Percentiles rank a stretch among this genome's conserved stretches.
phyloP scores from a whole-genome alignment of 2,888 invertebrate genomes.

The Pristionchus entomophagus region DNA sequence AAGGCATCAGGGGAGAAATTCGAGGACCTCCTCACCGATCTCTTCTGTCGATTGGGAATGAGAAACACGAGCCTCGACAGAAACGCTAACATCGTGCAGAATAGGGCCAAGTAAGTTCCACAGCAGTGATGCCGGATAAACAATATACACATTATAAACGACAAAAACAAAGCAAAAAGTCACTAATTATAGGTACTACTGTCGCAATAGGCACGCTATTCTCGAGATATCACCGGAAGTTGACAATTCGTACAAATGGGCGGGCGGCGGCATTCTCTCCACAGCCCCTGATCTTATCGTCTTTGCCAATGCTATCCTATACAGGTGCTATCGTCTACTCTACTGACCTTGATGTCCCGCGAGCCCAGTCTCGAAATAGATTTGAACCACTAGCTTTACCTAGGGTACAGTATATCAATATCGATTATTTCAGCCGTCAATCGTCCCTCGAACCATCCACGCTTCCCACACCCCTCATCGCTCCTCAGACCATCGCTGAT shows the following conservation, averaged over 20 bases:
- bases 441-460: not conserved
- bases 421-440: slow-evolving; percentile 11
- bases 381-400: too few species aligned
- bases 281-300: slow-evolving; percentile 79
- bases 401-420: too few species aligned
- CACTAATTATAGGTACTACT: slow-evolving; percentile 61
- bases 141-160: too few species aligned
- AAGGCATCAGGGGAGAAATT: slow-evolving; percentile 75
- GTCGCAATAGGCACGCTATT: slow-evolving; percentile 55
- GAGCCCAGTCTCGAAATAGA: too few species aligned
- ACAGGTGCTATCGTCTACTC: too few species aligned
- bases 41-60: slow-evolving; percentile 79
- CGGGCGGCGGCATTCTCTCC: slow-evolving; percentile 81
- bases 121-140: too few species aligned
- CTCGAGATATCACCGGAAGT: slow-evolving; percentile 80
- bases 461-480: not conserved
- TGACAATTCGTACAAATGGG: slow-evolving; percentile 82
- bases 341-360: too few species aligned
- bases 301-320: slow-evolving; percentile 80
- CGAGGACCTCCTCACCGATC: slow-evolving; percentile 67
- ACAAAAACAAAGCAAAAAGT: too few species aligned
- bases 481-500: not conserved
- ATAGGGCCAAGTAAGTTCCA: slow-evolving; percentile 78
- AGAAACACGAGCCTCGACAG: slow-evolving; percentile 79
- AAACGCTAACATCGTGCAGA: slow-evolving; percentile 78